Evolutionary conservation across 2,888 invertebrate genomes (phyloP).

Genomic region (Sinelater perroti): DNA sequence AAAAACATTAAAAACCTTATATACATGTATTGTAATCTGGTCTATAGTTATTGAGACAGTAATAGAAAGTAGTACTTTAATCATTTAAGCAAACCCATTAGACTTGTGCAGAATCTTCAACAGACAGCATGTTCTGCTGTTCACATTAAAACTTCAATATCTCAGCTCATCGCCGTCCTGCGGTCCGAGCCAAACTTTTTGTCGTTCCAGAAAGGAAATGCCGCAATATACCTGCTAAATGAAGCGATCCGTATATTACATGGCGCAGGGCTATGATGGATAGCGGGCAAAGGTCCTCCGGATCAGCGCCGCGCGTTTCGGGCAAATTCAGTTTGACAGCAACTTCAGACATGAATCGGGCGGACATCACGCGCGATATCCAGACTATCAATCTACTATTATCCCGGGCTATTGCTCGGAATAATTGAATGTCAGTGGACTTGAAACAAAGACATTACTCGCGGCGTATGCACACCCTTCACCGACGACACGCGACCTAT

Average conservation of each 20-base stretch:
- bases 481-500: constrained; percentile 55
- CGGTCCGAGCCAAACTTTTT: too few relatives aligned
- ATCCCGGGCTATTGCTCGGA: constrained; percentile 60
- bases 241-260: constrained; percentile 16
- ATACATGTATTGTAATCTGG: too few relatives aligned
- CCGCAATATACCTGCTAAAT: constrained; percentile 30
- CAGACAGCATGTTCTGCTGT: too few relatives aligned
- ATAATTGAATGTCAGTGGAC: constrained; percentile 62
- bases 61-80: too few relatives aligned
- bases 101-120: too few relatives aligned
- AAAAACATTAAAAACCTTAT: too few relatives aligned
- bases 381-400: constrained; percentile 57
- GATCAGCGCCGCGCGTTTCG: constrained; percentile 8
- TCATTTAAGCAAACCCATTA: too few relatives aligned
- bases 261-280: constrained; percentile 28
- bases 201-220: constrained; percentile 26
- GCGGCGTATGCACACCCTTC: constrained; percentile 56
- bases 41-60: too few relatives aligned
- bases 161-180: too few relatives aligned
- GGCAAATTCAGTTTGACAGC: constrained; percentile 28
- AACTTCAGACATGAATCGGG: constrained; percentile 28
- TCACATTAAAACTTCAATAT: too few relatives aligned
- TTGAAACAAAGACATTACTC: constrained; percentile 62
- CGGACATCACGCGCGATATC: constrained; percentile 29
- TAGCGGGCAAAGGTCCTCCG: constrained; percentile 11